Conservation (phyloP, 2,113 vertebrate genomes). For the Tricholaema leucomelas region DNA sequence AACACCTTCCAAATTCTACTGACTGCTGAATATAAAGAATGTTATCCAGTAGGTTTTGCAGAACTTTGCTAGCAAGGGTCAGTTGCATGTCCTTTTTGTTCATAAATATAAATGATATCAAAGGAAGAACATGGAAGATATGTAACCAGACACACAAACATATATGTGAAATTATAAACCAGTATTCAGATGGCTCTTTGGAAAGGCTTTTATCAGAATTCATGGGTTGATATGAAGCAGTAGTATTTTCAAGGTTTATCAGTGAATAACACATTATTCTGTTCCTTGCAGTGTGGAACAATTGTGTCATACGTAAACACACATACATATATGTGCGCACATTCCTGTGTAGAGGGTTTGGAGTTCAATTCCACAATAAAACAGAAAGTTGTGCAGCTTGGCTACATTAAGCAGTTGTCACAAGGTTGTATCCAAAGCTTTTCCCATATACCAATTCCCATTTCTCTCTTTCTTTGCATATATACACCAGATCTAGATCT, state of each 20-base stretch:
- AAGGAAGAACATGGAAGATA: background rate
- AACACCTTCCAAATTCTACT: background rate
- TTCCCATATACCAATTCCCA: background rate
- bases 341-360: background rate
- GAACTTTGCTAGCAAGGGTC: background rate
- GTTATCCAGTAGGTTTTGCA: background rate
- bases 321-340: background rate
- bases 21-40: background rate
- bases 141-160: background rate
- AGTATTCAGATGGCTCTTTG: background rate
- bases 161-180: background rate
- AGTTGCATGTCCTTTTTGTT: background rate
- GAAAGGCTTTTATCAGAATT: background rate
- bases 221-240: background rate
- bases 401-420: background rate
- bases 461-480: background rate
- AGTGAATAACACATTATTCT: background rate
- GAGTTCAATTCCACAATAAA: background rate
- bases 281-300: background rate
- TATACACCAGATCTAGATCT: background rate
- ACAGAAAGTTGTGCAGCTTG: background rate
- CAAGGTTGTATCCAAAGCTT: background rate
- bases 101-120: background rate
- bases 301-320: background rate
- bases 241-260: background rate